A percentile compares a stretch with the other conserved stretches of the same genome.
Conservation (phyloP, 2,113 vertebrate species). For the Platycercus adscitus region DNA sequence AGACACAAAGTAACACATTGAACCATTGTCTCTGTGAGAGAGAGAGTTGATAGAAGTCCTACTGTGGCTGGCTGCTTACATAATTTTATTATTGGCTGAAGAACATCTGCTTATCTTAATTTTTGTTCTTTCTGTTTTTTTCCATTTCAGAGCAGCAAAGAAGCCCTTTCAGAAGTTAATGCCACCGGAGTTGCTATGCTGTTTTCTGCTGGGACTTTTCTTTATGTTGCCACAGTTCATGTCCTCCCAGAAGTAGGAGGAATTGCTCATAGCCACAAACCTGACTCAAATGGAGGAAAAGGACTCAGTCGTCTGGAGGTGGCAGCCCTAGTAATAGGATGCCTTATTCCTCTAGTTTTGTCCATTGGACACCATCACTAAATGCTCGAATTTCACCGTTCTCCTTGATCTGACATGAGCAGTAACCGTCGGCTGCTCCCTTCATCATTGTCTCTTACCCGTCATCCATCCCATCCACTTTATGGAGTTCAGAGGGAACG, state of each 20-base stretch:
- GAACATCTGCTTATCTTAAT: neutral
- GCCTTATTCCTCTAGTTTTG: slow-evolving; percentile 94
- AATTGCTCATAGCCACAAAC: slow-evolving; percentile 89
- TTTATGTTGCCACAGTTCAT: slow-evolving; percentile 98
- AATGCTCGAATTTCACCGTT: slow-evolving; percentile 11
- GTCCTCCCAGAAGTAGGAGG: slow-evolving; percentile 98
- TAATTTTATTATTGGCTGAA: neutral
- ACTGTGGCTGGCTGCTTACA: neutral
- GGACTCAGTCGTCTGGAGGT: slow-evolving; percentile 96
- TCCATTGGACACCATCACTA: slow-evolving; percentile 97
- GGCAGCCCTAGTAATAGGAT: slow-evolving; percentile 90
- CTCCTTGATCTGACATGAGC: slow-evolving; percentile 30
- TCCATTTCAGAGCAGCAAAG: slow-evolving; percentile 91
- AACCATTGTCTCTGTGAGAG: neutral
- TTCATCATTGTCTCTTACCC: slow-evolving; percentile 55
- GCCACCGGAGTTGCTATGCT: slow-evolving; percentile 98
- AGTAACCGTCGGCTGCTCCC: slow-evolving; percentile 50
- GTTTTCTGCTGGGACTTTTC: slow-evolving; percentile 98
- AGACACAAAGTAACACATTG: neutral
- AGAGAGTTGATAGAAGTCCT: neutral
- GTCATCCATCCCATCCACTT: slow-evolving; percentile 65
- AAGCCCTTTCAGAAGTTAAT: slow-evolving; percentile 94
- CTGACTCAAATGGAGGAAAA: slow-evolving; percentile 81
- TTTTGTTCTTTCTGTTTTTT: neutral
- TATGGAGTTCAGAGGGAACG: slow-evolving; percentile 66